A percentile compares a stretch with the other conserved stretches of the same genome.
Conservation (phyloP, 1,140 invertebrate genomes). For the Diorhabda elongata region DNA sequence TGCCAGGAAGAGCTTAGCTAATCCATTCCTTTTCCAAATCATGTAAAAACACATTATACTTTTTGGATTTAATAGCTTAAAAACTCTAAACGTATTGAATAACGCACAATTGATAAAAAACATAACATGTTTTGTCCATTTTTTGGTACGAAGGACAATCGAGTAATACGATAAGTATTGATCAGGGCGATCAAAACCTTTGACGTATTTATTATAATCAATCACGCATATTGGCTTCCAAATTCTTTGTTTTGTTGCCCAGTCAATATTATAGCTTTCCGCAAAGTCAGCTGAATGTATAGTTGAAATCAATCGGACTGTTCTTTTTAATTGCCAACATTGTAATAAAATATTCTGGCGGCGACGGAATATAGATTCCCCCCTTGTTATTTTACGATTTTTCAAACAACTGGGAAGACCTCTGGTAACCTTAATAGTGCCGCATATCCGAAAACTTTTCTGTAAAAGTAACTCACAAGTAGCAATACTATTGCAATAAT, state of each 20-base stretch:
- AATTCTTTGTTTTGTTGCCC: constrained; percentile 7
- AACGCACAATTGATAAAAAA: neutral
- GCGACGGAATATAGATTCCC: neutral
- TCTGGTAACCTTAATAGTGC: neutral
- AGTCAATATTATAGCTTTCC: neutral
- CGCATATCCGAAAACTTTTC: neutral
- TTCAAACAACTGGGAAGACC: neutral
- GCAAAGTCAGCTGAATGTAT: neutral
- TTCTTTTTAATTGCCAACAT: neutral
- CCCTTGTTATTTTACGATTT: neutral
- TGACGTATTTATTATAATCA: constrained; percentile 38
- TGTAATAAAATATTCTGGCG: neutral
- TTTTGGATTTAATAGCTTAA: neutral
- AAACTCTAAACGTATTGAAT: neutral
- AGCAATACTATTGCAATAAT: constrained; percentile 22
- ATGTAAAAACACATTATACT: neutral
- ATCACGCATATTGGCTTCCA: constrained; percentile 30
- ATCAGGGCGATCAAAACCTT: constrained; percentile 19
- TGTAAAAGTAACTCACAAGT: neutral
- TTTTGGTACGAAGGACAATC: neutral
- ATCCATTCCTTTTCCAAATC: neutral
- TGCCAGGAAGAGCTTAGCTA: neutral
- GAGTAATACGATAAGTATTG: constrained; percentile 20
- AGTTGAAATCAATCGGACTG: neutral
- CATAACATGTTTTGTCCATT: neutral